phyloP scores from a whole-genome alignment of 2,797 vertebrate species.

The Tokudaia tokunoshimensis region DNA sequence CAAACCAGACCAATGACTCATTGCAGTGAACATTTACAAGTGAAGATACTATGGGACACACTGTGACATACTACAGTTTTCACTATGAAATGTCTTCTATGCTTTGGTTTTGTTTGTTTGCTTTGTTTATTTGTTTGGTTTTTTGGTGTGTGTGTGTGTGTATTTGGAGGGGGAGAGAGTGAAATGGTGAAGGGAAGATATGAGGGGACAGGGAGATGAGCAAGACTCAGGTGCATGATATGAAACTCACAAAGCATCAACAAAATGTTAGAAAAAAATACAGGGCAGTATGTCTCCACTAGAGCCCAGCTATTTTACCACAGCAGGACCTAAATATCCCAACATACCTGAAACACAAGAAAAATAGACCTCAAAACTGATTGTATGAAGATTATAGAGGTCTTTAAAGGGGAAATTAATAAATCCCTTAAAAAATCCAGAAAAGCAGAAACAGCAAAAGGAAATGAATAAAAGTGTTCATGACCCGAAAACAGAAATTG shows the following conservation, averaged over 20 bases:
- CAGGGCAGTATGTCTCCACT: not conserved
- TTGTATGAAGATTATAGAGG: not conserved
- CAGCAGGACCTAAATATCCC: not conserved
- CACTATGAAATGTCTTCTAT: not conserved
- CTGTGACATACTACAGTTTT: not conserved
- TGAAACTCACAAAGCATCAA: not conserved
- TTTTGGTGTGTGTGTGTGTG: not conserved
- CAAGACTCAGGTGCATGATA: not conserved
- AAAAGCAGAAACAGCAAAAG: not conserved
- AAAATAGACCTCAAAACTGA: not conserved
- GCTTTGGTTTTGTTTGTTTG: not conserved
- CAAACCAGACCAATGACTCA: not conserved
- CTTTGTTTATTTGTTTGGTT: too few relatives aligned
- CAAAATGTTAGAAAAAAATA: not conserved
- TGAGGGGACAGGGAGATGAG: not conserved
- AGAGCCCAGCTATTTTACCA: not conserved
- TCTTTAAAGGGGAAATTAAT: not conserved
- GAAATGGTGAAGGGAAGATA: not conserved
- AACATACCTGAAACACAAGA: not conserved
- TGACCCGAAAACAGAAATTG: not conserved
- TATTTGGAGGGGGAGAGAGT: not conserved
- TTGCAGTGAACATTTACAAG: not conserved
- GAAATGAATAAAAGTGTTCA: not conserved
- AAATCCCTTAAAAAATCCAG: not conserved
- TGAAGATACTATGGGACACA: not conserved